Conservation (phyloP, 2,888 invertebrate genomes). For the Rotaria sp. region DNA sequence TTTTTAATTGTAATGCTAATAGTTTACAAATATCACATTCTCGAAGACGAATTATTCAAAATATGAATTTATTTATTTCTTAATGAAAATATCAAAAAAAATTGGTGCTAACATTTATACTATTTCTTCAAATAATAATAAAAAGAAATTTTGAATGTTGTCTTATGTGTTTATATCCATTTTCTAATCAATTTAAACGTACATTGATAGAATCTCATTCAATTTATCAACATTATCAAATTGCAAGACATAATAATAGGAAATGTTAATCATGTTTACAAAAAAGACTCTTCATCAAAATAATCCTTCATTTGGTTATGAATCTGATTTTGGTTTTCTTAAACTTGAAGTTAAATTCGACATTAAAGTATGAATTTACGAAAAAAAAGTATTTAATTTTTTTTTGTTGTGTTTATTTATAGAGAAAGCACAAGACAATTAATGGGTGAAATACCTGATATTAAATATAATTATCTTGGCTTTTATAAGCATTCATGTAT, state of each 20-base stretch:
- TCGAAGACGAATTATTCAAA: neutral
- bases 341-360: conserved; percentile 83
- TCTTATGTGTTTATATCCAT: conserved; percentile 53
- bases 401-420: conserved; percentile 48
- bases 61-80: neutral
- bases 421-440: conserved; percentile 78
- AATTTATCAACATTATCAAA: conserved; percentile 81
- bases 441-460: conserved; percentile 59
- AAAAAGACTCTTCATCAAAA: conserved; percentile 45
- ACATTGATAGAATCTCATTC: conserved; percentile 56
- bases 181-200: conserved; percentile 48
- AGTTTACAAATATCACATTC: neutral
- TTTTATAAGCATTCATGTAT: conserved; percentile 90
- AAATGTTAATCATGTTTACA: conserved; percentile 72
- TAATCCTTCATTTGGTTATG: conserved; percentile 58
- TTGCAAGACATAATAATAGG: conserved; percentile 70
- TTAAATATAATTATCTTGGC: conserved; percentile 92
- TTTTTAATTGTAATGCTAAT: neutral
- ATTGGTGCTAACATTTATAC: neutral
- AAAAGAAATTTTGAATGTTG: conserved; percentile 26
- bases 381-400: conserved; percentile 23
- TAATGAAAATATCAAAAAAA: conserved; percentile 2
- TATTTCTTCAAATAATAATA: too few species aligned
- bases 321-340: conserved; percentile 78
- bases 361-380: conserved; percentile 67